Percentiles rank a stretch among this genome's conserved stretches.
Evolutionary conservation across 2,888 invertebrate species (phyloP).

Genomic region (Aporophyla nigra): DNA sequence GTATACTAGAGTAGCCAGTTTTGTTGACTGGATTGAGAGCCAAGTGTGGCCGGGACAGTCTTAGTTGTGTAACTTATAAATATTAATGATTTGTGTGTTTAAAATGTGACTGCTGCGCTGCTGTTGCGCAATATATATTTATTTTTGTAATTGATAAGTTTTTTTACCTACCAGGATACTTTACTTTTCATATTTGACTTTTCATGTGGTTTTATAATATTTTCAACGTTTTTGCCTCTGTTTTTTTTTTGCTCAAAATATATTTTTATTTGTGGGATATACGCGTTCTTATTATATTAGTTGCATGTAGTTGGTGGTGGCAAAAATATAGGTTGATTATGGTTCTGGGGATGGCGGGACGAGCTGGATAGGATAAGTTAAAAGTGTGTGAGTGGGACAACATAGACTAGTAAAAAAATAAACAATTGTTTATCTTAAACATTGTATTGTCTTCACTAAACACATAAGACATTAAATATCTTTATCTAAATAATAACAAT

Average conservation of each 20-base stretch:
- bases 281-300: too few species aligned
- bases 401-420: too few species aligned
- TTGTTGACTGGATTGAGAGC: conserved; percentile 82
- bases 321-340: too few species aligned
- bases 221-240: neutral
- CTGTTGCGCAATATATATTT: neutral
- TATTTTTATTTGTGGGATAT: neutral
- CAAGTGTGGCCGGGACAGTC: conserved; percentile 76
- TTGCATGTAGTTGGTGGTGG: too few species aligned
- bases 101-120: neutral
- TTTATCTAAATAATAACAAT: conserved; percentile 17
- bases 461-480: neutral
- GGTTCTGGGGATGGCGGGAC: too few species aligned
- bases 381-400: too few species aligned
- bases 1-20: conserved; percentile 81
- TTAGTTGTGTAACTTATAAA: neutral
- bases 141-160: neutral
- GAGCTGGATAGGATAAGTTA: too few species aligned
- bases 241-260: neutral
- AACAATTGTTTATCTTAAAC: too few species aligned
- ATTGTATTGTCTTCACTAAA: neutral
- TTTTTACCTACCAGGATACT: neutral
- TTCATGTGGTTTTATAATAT: neutral
- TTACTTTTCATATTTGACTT: neutral
- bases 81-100: neutral